Percentiles rank a stretch among this genome's conserved stretches.
These are phyloP conservation scores for Cinclus cinclus DNA, from an alignment of 2,113 vertebrate genomes.

Conservation along the genomic window DNA sequence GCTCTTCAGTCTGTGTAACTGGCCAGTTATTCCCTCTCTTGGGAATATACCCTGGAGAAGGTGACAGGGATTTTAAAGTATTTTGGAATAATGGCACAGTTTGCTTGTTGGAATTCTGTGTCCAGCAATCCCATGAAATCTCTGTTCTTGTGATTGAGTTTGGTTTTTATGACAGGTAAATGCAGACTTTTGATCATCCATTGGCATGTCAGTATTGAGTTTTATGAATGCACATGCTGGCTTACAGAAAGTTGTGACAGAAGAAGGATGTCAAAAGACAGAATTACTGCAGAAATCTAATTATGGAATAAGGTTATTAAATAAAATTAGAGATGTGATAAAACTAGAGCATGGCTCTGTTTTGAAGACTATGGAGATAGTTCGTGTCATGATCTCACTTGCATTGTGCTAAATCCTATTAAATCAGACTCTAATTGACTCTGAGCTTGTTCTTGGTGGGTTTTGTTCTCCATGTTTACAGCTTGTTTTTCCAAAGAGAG, in stretches of 20 bases:
- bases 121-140: neutral
- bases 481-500: neutral
- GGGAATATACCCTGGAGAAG: neutral
- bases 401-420: neutral
- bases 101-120: neutral
- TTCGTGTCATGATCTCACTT: neutral
- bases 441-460: neutral
- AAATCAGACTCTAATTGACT: neutral
- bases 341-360: neutral
- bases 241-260: neutral
- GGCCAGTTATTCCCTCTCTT: neutral
- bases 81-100: neutral
- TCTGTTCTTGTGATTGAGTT: neutral
- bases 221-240: neutral
- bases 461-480: neutral
- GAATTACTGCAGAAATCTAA: neutral
- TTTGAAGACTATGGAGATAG: neutral
- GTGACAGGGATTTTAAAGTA: neutral
- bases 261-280: neutral
- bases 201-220: neutral
- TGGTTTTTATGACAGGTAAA: neutral
- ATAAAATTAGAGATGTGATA: neutral
- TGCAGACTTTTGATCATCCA: neutral
- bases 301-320: neutral
- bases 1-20: neutral